Base-by-base conservation (phyloP, 2,113 vertebrate species). In the Heloderma charlesbogerti region DNA sequence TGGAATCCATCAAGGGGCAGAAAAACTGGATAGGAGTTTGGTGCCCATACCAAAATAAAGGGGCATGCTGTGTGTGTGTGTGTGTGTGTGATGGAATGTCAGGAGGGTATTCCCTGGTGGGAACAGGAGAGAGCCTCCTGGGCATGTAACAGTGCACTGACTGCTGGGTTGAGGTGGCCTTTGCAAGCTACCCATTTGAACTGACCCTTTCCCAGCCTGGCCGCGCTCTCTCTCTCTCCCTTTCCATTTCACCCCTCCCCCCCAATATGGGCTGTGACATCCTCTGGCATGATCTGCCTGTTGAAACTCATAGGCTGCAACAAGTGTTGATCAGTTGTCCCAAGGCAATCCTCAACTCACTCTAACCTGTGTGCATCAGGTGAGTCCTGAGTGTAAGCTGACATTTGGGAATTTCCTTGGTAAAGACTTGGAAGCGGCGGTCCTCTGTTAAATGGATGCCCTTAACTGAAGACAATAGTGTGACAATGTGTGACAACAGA, bases 341-440 rank as follows among this genome's bases (percentile, higher is more conserved):
- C 34, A 0, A 71, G 29, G 20, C 5, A 16, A 34, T 31, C 25
- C 37, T 29, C 22, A 67, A 15, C 34, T 37, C 40, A 13, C 2
- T 45, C 43, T 71, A 9, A 25, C 8, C 51, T 60, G 10, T 74
- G n/a, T 87, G 85, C 22, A 27, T 87, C 40, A 27, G 57, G 16
- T 34, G 57, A 66, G 18, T 74, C 29, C 71, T 66, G 54, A 74
- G 3, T 85, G 34, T 82, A 83, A 71, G n/a, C n/a, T 27, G 54
- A 34, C 25, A 75, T 84, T 72, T 74, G 37, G 51, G 80, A 74
- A n/a, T 84, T 40, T 77, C 37, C 0, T 84, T 6, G 16, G 31
- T 77, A 43, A 89, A 79, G 67, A 2, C 1, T 12, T 0, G 8
- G 1, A 0, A 67, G 16, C 8, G 20, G 4, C 29, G 37, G 8